Evolutionary conservation across 1,140 invertebrate genomes (phyloP).

Genomic region (Drosophila leontia): DNA sequence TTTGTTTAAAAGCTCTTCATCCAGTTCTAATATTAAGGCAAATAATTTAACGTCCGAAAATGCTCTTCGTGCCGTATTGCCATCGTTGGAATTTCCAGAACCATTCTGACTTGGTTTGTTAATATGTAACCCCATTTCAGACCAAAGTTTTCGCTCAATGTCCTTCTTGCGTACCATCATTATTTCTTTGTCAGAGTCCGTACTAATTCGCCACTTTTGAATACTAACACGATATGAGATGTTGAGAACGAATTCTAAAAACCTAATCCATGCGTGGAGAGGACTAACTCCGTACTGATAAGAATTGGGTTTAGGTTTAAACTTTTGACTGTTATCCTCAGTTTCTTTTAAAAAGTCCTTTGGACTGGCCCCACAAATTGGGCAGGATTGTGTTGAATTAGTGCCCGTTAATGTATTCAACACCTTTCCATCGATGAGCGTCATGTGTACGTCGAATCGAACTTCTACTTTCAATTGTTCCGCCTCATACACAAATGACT

Average conservation of each 20-base stretch:
- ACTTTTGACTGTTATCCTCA: neutral
- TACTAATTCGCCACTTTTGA: slow-evolving; percentile 33
- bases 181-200: slow-evolving; percentile 15
- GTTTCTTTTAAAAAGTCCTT: slow-evolving; percentile 4
- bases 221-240: slow-evolving; percentile 27
- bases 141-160: slow-evolving; percentile 23
- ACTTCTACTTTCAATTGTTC: no score
- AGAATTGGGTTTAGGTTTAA: neutral
- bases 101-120: slow-evolving; percentile 42
- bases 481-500: neutral
- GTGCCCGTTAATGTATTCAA: neutral
- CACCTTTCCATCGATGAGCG: neutral
- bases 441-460: no score
- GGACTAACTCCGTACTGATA: neutral
- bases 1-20: no score
- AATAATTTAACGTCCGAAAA: slow-evolving; percentile 12
- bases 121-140: slow-evolving; percentile 26
- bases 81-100: slow-evolving; percentile 25
- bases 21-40: slow-evolving; percentile 13
- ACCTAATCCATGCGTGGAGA: slow-evolving; percentile 37
- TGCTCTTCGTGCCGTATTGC: slow-evolving; percentile 19
- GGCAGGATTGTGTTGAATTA: slow-evolving; percentile 10
- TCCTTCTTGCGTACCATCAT: slow-evolving; percentile 28
- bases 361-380: slow-evolving; percentile 1
- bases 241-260: slow-evolving; percentile 35